Base-by-base conservation (phyloP, 1,140 invertebrate genomes). In the Drosophila trapezifrons region DNA sequence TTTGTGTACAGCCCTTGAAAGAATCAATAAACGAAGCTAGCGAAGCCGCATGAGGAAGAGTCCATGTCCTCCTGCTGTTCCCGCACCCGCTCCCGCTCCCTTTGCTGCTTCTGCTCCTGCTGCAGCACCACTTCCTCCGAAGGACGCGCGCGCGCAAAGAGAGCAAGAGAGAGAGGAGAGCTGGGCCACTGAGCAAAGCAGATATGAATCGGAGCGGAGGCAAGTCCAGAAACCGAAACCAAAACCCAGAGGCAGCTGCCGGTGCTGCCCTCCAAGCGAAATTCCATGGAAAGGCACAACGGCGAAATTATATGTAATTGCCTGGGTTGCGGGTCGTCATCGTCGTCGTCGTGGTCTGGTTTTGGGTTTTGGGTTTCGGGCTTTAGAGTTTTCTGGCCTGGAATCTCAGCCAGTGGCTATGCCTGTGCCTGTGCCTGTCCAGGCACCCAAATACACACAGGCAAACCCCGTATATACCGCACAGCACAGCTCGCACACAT, bases 11-110 rank as follows among this genome's bases (percentile, higher is more conserved):
- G 69, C 66, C 63, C 59, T 72, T 69, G 69, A 76, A 76, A 76
- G 72, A 76, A 76, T 76, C 73, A 76, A 76, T 76, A 76, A 76
- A 76, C 73, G 73, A 76, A 76, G 72, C 73, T 76, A 76, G 73
- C 47, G 73, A 76, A 76, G 73, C 73, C 73, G 49, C 62, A 62
- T 49, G 56, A 29, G 56, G 42, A 58, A 58, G 25, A 64, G 60
- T 43, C 52, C 66, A 72, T 18, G 54, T 72, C 69, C 62, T 45
- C 45, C 63, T 66, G 60, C 60, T 51, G 40, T 22, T 40, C 22
- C 60, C 22, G 57, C 45, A 17, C 15, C 56, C 43, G 15, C 47
- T 9, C 22, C 47, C 25, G 47, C 58, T 32, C 32, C 49, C 32
- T 7, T 13, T 58, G 17, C 25, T 43, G 38, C 15, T 35, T 3